Evolutionary conservation across 37 sponge, comb jelly and placozoan species (phyloP).

Genomic region (Sycon ciliatum): DNA sequence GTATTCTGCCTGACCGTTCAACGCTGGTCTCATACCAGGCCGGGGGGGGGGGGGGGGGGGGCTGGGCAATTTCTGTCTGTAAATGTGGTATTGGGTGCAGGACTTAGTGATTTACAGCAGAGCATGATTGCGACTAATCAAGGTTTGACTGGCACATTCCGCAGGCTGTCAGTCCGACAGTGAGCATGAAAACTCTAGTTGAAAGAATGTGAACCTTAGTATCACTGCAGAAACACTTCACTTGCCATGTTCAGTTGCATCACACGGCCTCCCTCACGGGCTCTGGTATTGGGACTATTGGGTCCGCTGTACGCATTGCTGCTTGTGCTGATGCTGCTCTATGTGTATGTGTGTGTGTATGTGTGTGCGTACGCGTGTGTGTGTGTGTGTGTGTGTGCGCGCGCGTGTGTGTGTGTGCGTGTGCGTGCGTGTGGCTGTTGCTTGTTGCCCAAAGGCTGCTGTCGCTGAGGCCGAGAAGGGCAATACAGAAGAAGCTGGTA

Average conservation of each 20-base stretch:
- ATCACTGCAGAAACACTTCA: too few relatives aligned
- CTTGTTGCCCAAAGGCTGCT: background rate
- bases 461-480: background rate
- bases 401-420: conserved; percentile 25
- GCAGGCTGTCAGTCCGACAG: too few relatives aligned
- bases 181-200: background rate
- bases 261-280: too few relatives aligned
- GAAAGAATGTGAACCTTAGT: too few relatives aligned
- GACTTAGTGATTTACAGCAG: conserved; percentile 25
- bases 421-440: conserved; percentile 1
- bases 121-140: conserved; percentile 74
- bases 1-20: too few relatives aligned
- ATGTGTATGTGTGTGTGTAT: conserved; percentile 17
- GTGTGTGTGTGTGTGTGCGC: conserved; percentile 1
- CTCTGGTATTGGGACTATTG: too few relatives aligned
- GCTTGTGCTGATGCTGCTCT: conserved; percentile 24
- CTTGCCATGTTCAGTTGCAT: too few relatives aligned
- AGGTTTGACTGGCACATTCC: too few relatives aligned
- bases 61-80: background rate
- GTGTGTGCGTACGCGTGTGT: conserved; percentile 16
- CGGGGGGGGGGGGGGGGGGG: background rate
- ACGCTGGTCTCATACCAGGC: background rate
- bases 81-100: background rate
- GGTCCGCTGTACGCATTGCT: conserved; percentile 5
- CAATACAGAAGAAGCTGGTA: too few relatives aligned